Conservation (phyloP, 2,113 vertebrate genomes). For the Perca fluviatilis region DNA sequence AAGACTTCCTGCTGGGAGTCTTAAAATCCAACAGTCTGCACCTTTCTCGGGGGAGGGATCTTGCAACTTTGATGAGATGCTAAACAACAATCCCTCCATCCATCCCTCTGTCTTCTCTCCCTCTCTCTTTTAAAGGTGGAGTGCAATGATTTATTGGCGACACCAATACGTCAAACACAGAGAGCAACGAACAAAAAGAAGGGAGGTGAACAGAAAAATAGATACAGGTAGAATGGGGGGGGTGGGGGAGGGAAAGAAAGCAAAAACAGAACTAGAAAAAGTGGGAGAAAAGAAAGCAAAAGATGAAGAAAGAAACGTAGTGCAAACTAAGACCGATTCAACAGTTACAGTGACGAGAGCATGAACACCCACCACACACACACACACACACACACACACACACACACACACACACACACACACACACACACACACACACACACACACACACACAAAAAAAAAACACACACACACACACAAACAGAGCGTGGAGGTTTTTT, state of each 20-base stretch:
- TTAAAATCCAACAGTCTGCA: background rate
- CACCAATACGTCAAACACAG: slow-evolving; percentile 71
- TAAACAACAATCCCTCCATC: background rate
- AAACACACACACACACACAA: slow-evolving; percentile 19
- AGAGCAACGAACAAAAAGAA: background rate
- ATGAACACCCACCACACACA: slow-evolving; percentile 37
- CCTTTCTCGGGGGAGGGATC: too few species aligned
- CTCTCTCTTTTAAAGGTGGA: slow-evolving; percentile 14
- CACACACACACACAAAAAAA: slow-evolving; percentile 37
- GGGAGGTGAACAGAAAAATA: slow-evolving; percentile 10
- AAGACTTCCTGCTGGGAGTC: background rate
- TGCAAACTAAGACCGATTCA: slow-evolving; percentile 55
- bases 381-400: slow-evolving; percentile 43
- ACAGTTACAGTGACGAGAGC: slow-evolving; percentile 40
- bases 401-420: slow-evolving; percentile 16
- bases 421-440: slow-evolving; percentile 24
- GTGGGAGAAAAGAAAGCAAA: slow-evolving; percentile 10
- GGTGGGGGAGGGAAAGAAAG: too few species aligned
- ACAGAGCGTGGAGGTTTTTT: slow-evolving; percentile 12
- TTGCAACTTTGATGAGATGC: background rate
- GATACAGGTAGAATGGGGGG: background rate
- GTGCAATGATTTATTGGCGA: slow-evolving; percentile 68
- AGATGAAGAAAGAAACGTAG: slow-evolving; percentile 26
- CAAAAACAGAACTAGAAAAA: slow-evolving; percentile 26
- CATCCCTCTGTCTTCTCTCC: background rate